Evolutionary conservation across 2,113 vertebrate species (phyloP), one percentile per base, ranked within the genome.

Genomic region (cat (Felis catus)): DNA sequence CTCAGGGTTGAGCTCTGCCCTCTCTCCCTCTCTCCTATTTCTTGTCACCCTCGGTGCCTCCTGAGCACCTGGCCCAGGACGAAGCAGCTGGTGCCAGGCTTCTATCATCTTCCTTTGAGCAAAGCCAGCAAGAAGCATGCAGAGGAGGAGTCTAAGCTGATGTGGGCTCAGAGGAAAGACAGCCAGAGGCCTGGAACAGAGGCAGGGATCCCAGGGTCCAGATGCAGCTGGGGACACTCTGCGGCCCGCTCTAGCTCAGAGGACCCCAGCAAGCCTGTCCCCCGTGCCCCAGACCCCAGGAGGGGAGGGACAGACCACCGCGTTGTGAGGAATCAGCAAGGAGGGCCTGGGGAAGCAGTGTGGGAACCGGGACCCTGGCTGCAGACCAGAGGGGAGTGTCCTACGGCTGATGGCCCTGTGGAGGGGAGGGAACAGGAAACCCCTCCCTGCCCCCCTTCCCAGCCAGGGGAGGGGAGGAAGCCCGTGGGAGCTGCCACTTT

Each of bases 101-200:
- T 71, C 63, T 33, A 10, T 5, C n/a, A n/a, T 61, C 61, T 94
- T 80, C 80, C 89, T 91, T 86, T 98, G 96, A 98, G 93, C 97
- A 97, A 95, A 98, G 97, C 41, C 97, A 94, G 94, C 70, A 93
- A 97, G 98, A 87, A 6, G n/a, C n/a, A 29, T 63, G 96, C 84
- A 1, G 90, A 36, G 74, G 36, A 84, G 13, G 92, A 61, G 29
- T 55, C 41, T 92, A 96, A 97, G 51, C 91, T 31, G 97, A 39
- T 48, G 16, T 0, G 21, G 55, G 94, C 81, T 73, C 94, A 98
- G 97, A 97, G 91, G 74, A 94, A 96, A 0, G 33, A 84, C 73
- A 53, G 68, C n/a, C 29, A 58, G 58, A 83, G 27, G 81, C 81
- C 23, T 93, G 95, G 85, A 66, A 23, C 27, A 9, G 92, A 83